Percentiles rank a stretch among this genome's conserved stretches.
These are phyloP conservation scores for Drosophila pectinifera DNA, from an alignment of 1,140 invertebrate species.

Conservation along the genomic window DNA sequence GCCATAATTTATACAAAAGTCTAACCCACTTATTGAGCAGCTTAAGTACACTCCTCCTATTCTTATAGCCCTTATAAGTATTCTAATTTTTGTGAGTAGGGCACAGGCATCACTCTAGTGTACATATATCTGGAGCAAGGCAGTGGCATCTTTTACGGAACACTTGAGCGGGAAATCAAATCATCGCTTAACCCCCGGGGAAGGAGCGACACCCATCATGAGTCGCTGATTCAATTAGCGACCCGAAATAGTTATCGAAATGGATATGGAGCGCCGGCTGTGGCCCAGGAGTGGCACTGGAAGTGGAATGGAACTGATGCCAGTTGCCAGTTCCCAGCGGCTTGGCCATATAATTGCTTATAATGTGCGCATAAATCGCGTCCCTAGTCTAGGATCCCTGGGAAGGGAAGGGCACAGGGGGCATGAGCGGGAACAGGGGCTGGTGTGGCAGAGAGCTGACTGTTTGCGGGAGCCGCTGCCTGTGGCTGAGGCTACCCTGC, in stretches of 20 bases:
- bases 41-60: neutral
- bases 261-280: conserved; percentile 16
- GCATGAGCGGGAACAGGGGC: neutral
- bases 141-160: conserved; percentile 29
- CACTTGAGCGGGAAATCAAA: conserved; percentile 55
- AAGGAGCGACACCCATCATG: conserved; percentile 22
- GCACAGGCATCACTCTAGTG: conserved; percentile 6
- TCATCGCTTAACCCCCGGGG: conserved; percentile 48
- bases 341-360: conserved; percentile 66
- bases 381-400: neutral
- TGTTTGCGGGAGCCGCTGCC: conserved; percentile 19
- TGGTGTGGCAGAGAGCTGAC: conserved; percentile 4
- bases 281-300: neutral
- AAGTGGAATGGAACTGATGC: neutral
- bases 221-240: conserved; percentile 74
- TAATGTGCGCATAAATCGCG: conserved; percentile 74
- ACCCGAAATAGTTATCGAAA: conserved; percentile 60
- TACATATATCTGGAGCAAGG: conserved; percentile 1
- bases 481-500: conserved; percentile 20
- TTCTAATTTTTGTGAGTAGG: too few species aligned
- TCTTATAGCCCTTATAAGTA: neutral
- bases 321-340: conserved; percentile 27
- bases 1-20: neutral
- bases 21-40: neutral
- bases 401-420: neutral